Conservation (phyloP, 2,888 invertebrate genomes). For the Synergus umbraculus region DNA sequence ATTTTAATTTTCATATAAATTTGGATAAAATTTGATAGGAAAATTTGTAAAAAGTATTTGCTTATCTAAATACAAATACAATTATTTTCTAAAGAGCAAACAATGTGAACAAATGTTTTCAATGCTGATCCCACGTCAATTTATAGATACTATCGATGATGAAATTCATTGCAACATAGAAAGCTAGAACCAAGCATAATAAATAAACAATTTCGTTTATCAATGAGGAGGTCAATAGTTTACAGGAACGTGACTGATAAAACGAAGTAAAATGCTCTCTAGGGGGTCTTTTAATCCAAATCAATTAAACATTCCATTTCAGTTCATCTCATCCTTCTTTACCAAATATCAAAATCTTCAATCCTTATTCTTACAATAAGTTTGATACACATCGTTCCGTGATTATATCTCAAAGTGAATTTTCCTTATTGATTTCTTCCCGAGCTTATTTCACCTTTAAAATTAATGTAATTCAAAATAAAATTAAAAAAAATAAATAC, state of each 20-base stretch:
- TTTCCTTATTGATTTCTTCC: neutral
- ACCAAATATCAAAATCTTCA: neutral
- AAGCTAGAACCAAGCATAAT: conserved; percentile 32
- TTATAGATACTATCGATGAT: conserved; percentile 54
- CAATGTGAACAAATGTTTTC: neutral
- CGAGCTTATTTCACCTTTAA: neutral
- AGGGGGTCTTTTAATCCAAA: conserved; percentile 64
- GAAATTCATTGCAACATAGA: conserved; percentile 66
- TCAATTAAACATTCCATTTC: conserved; percentile 39
- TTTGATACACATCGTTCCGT: neutral
- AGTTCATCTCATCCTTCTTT: neutral
- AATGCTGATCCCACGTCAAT: conserved; percentile 1
- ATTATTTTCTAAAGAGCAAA: neutral
- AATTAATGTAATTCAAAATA: neutral
- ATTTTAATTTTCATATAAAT: too few relatives aligned
- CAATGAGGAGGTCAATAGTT: conserved; percentile 70
- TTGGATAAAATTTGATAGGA: neutral
- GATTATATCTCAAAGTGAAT: neutral
- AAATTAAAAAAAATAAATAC: neutral
- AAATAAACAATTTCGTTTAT: conserved; percentile 50
- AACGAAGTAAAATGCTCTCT: conserved; percentile 56
- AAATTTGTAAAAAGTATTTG: neutral
- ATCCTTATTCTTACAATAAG: neutral
- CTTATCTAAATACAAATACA: neutral
- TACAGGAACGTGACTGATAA: conserved; percentile 68